Percentiles rank a stretch among this genome's conserved stretches.
These are phyloP conservation scores for Enoplolaimus lenunculus DNA, from an alignment of 2,888 invertebrate genomes.

Conservation along the genomic window DNA sequence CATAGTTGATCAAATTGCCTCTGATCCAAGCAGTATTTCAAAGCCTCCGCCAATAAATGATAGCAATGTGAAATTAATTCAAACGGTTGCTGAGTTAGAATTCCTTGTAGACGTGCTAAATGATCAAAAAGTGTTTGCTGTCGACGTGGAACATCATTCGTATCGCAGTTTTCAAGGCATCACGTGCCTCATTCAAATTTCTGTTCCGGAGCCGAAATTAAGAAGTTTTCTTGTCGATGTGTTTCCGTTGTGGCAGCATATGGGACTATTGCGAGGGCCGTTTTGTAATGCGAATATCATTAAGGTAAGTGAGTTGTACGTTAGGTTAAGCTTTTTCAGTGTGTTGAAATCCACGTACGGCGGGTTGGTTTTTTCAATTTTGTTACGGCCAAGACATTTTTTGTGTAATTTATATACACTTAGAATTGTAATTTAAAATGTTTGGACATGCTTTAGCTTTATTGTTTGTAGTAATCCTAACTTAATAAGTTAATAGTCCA, in stretches of 20 bases:
- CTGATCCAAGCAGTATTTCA: background rate
- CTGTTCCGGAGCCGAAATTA: slow-evolving; percentile 54
- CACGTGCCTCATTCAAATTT: slow-evolving; percentile 87
- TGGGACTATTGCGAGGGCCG: slow-evolving; percentile 66
- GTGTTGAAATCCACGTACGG: too few species aligned
- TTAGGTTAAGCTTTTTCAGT: too few species aligned
- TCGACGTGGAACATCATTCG: slow-evolving; percentile 57
- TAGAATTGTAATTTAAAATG: too few species aligned
- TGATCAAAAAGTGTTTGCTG: slow-evolving; percentile 59
- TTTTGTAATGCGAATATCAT: slow-evolving; percentile 76
- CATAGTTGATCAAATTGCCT: slow-evolving; percentile 14
- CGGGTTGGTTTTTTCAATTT: too few species aligned
- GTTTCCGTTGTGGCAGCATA: slow-evolving; percentile 61
- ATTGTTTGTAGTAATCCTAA: too few species aligned
- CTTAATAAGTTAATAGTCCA: too few species aligned
- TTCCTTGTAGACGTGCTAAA: slow-evolving; percentile 55
- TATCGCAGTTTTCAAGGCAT: slow-evolving; percentile 53
- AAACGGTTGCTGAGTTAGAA: slow-evolving; percentile 53
- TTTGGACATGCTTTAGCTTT: too few species aligned
- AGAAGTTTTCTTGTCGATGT: slow-evolving; percentile 88
- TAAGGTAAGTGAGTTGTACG: too few species aligned
- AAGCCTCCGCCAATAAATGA: slow-evolving; percentile 49
- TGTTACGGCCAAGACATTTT: too few species aligned
- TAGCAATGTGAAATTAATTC: slow-evolving; percentile 57
- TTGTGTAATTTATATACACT: too few species aligned